Evolutionary conservation across 2,888 invertebrate genomes (phyloP), one percentile per base, ranked within the genome.

Genomic region (Opisthograptis luteolata): DNA sequence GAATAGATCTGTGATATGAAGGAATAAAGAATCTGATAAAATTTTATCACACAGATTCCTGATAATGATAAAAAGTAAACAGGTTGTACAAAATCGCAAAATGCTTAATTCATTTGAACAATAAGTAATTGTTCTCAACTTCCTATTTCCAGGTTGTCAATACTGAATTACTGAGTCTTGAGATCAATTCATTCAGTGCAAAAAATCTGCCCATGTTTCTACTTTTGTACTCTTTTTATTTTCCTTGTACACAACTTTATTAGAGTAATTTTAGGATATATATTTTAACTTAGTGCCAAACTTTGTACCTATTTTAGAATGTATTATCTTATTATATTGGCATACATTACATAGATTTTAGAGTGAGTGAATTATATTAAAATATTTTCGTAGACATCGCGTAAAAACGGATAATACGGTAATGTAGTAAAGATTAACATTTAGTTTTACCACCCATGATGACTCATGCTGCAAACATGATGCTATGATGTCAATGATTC

Each of bases 251-350:
- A n/a, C n/a, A 24, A 36, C 34, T 13, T 35, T 31, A 17, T 42
- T 37, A 24, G 27, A 17, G n/a, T n/a, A n/a, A n/a, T n/a, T n/a
- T n/a, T n/a, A n/a, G n/a, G n/a, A n/a, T 2, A 10, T 57, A 27
- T 54, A 40, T 40, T 45, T 57, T 59, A 58, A 64, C 39, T 60
- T 58, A 60, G 73, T 74, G 73, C 73, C 73, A 74, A 74, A 70
- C 55, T 64, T 58, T 62, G 35, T 60, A 57, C 39, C 40, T 39
- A 40, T 44, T 55, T 56, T 56, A 56, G 45, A 53, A 24, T 55
- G 31, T 50, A 6, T 36, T 42, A 8, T 45, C 20, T 37, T 50
- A 6, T 36, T 42, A 8, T 45, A 25, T 37, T 39, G 45, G 46
- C 43, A n/a, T n/a, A n/a, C n/a, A 32, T 47, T 42, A 30, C 6